A percentile compares a stretch with the other conserved stretches of the same genome.
Conservation (phyloP, 2,113 vertebrate species). For the Hypomesus transpacificus region DNA sequence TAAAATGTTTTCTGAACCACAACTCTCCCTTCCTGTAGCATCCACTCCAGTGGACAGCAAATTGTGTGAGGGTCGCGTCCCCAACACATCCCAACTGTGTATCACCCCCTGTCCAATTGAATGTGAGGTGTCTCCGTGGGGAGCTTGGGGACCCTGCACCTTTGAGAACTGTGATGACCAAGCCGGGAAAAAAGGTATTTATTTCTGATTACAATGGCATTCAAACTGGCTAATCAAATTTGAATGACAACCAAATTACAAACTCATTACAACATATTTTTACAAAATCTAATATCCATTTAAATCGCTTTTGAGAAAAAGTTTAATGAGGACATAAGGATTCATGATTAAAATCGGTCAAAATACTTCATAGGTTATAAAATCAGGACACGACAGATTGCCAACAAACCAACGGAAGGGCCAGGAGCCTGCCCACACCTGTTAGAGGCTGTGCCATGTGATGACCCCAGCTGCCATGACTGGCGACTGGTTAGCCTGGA, state of each 20-base stretch:
- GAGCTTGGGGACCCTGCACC: conserved; percentile 94
- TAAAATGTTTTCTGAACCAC: conserved; percentile 7
- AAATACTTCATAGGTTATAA: conserved; percentile 80
- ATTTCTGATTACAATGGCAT: not conserved
- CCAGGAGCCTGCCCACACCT: conserved; percentile 88
- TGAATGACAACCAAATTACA: not conserved
- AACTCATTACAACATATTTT: not conserved
- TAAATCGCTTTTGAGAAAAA: not conserved
- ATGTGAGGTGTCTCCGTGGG: conserved; percentile 89
- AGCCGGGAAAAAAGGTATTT: conserved; percentile 87
- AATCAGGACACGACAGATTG: conserved; percentile 82
- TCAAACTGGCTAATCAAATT: not conserved
- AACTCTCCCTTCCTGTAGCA: conserved; percentile 63
- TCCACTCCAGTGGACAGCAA: conserved; percentile 83
- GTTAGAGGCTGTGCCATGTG: conserved; percentile 90
- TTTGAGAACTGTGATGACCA: conserved; percentile 93
- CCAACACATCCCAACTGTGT: conserved; percentile 89
- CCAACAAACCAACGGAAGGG: conserved; percentile 82
- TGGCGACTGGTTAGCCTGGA: conserved; percentile 81
- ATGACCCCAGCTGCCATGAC: conserved; percentile 86
- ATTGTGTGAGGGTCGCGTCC: conserved; percentile 76
- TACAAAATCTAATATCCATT: not conserved
- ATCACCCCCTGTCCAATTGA: conserved; percentile 89
- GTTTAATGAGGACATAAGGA: not conserved
- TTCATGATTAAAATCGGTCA: not conserved